Conservation (phyloP, 2,113 vertebrate species). For the Lepidothrix coronata region DNA sequence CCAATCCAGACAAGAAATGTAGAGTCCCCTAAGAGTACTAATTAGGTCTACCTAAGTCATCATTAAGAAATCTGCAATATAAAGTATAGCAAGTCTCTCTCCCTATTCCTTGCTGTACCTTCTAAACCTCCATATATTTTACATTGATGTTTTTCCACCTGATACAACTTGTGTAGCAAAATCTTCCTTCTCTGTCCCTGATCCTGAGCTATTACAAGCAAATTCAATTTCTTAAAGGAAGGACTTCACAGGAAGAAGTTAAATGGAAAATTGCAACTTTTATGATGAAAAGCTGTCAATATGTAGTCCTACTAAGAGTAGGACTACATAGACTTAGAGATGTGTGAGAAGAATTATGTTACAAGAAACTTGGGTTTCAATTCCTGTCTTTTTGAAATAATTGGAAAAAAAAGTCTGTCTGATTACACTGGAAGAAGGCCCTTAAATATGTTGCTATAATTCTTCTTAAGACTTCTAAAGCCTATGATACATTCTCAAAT, state of each 20-base stretch:
- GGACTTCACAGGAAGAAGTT: background rate
- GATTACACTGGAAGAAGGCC: background rate
- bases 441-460: background rate
- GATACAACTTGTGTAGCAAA: background rate
- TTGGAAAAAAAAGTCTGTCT: background rate
- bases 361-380: background rate
- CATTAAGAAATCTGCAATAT: background rate
- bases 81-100: background rate
- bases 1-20: background rate
- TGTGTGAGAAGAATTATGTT: background rate
- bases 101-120: background rate
- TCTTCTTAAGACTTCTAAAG: slow-evolving; percentile 36
- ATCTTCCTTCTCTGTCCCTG: background rate
- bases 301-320: background rate
- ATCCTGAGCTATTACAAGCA: background rate
- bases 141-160: background rate
- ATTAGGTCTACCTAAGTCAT: background rate
- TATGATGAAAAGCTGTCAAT: background rate
- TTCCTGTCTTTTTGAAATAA: background rate
- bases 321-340: background rate
- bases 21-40: background rate
- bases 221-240: background rate
- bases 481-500: background rate
- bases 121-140: background rate
- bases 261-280: background rate